Evolutionary conservation across 2,888 invertebrate species (phyloP), one percentile per base, ranked within the genome.

Genomic region (Euproctis similis): DNA sequence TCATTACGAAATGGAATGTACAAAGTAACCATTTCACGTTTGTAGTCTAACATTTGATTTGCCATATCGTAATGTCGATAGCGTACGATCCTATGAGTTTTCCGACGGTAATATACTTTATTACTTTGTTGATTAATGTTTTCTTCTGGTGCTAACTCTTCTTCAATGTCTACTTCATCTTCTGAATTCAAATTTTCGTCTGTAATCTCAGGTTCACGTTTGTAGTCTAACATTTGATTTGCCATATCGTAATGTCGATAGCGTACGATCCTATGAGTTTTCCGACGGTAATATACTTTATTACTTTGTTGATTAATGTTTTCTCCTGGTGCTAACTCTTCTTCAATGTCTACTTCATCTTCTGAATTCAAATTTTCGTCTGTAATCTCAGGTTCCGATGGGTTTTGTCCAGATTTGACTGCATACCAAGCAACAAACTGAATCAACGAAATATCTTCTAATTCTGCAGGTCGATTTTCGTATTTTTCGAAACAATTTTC

Each of bases 401-500:
- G 26, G 9, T 35, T 35, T 31, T 31, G 12, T 28, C 34, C 12
- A 34, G 24, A 19, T 34, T 30, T 34, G 34, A 34, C 29, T 29
- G 34, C 26, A 31, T 59, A 61, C 22, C 51, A 40, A n/a, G 62
- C 20, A 31, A 51, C 59, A 39, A 61, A 65, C 29, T 63, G 54
- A 4, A 58, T 59, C n/a, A 68, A 35, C 12, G 52, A 37, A 30
- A 59, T 24, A 24, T 49, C 26, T 27, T 46, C 41, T 16, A 64
- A 35, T 18, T 54, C 46, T 32, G 38, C 44, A 9, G 60, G 61
- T 31, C 63, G 33, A 36, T 53, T 42, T 37, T 64, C 44, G 35
- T 68, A 65, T 31, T 56, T 55, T 6, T 62, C 55, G 32, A 59
- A 49, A 45, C 52, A 53, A 37, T 61, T 53, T 34, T 59, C 49